phyloP scores from a whole-genome alignment of 2,797 vertebrate genomes.

The Acestrorhynchus altus region DNA sequence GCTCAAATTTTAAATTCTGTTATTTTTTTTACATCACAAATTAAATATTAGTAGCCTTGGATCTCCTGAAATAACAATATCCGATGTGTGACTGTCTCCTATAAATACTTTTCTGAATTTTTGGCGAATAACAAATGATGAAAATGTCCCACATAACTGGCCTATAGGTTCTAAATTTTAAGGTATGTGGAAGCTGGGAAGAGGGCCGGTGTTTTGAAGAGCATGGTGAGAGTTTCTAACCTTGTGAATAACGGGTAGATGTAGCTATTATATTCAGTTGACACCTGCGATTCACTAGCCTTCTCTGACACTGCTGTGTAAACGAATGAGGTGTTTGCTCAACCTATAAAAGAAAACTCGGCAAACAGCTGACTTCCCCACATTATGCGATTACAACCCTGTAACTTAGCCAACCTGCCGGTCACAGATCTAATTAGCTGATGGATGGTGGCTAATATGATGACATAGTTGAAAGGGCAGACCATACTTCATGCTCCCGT shows the following conservation, averaged over 20 bases:
- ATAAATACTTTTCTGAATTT: no score
- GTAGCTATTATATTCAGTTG: constrained; percentile 26
- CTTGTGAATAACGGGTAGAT: background rate
- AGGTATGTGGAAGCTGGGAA: no score
- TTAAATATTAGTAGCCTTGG: no score
- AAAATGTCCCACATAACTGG: no score
- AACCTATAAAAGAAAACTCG: constrained; percentile 25
- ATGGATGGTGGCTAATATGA: constrained; percentile 47
- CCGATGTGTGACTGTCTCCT: no score
- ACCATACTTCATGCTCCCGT: constrained; percentile 42
- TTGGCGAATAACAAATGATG: no score
- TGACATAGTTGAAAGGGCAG: constrained; percentile 53
- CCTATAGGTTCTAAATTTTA: no score
- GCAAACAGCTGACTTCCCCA: constrained; percentile 35
- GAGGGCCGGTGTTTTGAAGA: no score
- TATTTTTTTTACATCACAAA: no score
- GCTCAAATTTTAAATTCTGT: no score
- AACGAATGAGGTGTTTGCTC: constrained; percentile 45
- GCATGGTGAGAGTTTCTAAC: background rate
- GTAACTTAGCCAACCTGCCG: constrained; percentile 44
- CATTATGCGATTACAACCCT: constrained; percentile 36
- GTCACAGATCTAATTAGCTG: constrained; percentile 50
- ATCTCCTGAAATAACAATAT: no score
- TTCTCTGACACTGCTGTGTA: constrained; percentile 19
- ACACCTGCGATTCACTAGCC: constrained; percentile 3